These are phyloP conservation scores for Cephalotes varians DNA, from an alignment of 2,888 invertebrate species.

Conservation along the genomic window DNA sequence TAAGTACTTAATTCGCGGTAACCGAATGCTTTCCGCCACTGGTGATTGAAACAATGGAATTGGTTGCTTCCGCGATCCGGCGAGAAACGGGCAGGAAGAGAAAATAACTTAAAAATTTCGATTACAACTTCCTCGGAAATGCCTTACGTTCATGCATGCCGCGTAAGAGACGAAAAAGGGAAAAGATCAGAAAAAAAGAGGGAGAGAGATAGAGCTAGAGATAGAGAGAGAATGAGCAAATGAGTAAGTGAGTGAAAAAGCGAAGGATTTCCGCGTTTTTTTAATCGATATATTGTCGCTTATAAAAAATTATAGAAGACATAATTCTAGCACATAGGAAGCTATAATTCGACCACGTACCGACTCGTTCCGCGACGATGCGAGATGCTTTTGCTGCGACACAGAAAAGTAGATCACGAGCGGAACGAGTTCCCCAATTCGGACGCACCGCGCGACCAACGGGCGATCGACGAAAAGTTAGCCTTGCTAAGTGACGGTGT, in stretches of 20 bases:
- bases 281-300: neutral
- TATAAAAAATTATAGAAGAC: neutral
- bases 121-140: constrained; percentile 24
- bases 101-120: constrained; percentile 52
- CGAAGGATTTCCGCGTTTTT: neutral
- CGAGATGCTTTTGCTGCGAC: neutral
- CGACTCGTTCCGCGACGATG: neutral
- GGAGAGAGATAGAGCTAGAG: neutral
- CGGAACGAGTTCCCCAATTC: constrained; percentile 38
- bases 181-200: neutral
- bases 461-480: constrained; percentile 43
- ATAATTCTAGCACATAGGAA: no score
- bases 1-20: constrained; percentile 49
- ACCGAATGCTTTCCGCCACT: constrained; percentile 36
- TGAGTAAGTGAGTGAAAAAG: no score
- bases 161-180: neutral
- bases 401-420: constrained; percentile 46
- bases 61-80: constrained; percentile 40
- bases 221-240: neutral
- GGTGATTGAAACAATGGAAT: constrained; percentile 47
- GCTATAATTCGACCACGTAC: no score
- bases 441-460: constrained; percentile 9
- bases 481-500: constrained; percentile 30
- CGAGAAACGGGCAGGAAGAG: constrained; percentile 42
- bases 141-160: neutral